phyloP scores from a whole-genome alignment of 2,888 invertebrate species.

The Corythucha ciliata region DNA sequence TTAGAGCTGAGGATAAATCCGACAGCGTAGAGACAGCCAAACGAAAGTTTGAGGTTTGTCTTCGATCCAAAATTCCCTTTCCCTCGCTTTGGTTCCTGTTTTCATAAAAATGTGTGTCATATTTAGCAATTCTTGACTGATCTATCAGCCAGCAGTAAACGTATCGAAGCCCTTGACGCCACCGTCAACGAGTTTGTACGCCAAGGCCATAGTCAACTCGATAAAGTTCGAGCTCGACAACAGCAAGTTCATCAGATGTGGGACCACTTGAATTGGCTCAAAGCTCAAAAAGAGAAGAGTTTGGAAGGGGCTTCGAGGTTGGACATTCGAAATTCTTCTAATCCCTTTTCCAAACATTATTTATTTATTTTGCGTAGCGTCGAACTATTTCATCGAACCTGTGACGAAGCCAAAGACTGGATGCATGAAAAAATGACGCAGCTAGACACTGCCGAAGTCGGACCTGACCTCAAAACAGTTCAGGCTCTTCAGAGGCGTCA shows the following conservation, averaged over 20 bases:
- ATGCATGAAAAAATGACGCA: slow-evolving; percentile 93
- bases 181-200: slow-evolving; percentile 76
- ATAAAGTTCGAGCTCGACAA: slow-evolving; percentile 64
- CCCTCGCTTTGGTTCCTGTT: slow-evolving; percentile 1
- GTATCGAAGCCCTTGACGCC: slow-evolving; percentile 79
- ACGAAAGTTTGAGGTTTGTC: slow-evolving; percentile 72
- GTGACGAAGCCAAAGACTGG: slow-evolving; percentile 95
- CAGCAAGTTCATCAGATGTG: slow-evolving; percentile 81
- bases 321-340: slow-evolving; percentile 1
- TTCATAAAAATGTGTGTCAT: slow-evolving; percentile 26
- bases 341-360: not conserved
- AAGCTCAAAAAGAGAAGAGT: slow-evolving; percentile 81
- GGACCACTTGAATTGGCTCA: slow-evolving; percentile 76
- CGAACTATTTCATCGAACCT: slow-evolving; percentile 89
- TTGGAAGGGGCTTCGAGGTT: slow-evolving; percentile 79
- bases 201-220: slow-evolving; percentile 77
- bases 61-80: not conserved
- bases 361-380: too few species aligned
- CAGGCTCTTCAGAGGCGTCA: slow-evolving; percentile 84
- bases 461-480: slow-evolving; percentile 82
- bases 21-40: slow-evolving; percentile 89
- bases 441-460: slow-evolving; percentile 64
- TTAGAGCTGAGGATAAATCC: slow-evolving; percentile 68
- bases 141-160: slow-evolving; percentile 83
- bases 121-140: slow-evolving; percentile 84